phyloP scores from a whole-genome alignment of 2,888 invertebrate genomes.

The Drosophila silvestris region DNA sequence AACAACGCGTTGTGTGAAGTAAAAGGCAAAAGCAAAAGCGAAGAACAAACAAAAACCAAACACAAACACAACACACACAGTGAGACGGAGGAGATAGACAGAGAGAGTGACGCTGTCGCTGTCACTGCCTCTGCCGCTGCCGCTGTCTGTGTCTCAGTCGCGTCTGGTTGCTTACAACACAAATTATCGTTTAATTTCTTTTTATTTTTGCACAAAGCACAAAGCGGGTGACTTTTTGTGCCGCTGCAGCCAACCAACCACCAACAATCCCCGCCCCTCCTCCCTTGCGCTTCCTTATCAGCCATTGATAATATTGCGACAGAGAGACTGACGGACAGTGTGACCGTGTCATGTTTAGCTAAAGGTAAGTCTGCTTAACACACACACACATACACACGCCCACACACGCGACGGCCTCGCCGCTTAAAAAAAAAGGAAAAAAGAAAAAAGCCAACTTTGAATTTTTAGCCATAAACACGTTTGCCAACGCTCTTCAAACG shows the following conservation, averaged over 20 bases:
- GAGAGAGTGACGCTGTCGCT: constrained; percentile 30
- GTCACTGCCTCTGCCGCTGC: constrained; percentile 26
- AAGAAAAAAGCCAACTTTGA: constrained; percentile 21
- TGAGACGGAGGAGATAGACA: constrained; percentile 14
- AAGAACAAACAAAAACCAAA: constrained; percentile 73
- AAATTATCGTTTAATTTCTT: constrained; percentile 79
- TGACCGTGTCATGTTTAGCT: constrained; percentile 51
- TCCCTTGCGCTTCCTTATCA: constrained; percentile 42
- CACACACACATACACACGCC: constrained; percentile 12
- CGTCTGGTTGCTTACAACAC: constrained; percentile 61
- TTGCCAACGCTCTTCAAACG: constrained; percentile 68
- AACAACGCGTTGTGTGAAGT: constrained; percentile 46
- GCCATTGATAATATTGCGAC: constrained; percentile 40
- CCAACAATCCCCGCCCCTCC: constrained; percentile 23
- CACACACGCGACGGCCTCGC: constrained; percentile 48
- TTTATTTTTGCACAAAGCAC: constrained; percentile 66
- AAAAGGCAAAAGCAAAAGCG: constrained; percentile 56
- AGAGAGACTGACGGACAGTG: constrained; percentile 10
- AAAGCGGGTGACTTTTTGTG: constrained; percentile 69
- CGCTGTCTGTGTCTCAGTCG: constrained; percentile 21
- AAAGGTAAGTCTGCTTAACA: constrained; percentile 64
- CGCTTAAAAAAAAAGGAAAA: constrained; percentile 10
- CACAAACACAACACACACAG: constrained; percentile 27
- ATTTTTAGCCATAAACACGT: constrained; percentile 64
- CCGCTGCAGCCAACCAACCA: constrained; percentile 26